Conservation (phyloP, 1,140 invertebrate species). For the Mizuhopecten yessoensis region DNA sequence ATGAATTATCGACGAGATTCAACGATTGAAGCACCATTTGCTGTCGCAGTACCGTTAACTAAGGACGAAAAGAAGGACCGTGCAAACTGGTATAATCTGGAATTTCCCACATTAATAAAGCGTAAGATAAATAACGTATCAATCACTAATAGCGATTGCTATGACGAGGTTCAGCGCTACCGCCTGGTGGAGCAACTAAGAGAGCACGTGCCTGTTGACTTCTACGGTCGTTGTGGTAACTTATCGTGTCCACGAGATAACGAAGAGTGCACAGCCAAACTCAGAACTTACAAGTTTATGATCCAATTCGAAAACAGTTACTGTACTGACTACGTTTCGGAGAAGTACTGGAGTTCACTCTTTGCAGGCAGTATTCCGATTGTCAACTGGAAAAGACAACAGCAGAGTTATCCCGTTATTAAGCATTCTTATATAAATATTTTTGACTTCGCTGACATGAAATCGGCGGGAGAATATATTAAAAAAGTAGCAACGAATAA, state of each 20-base stretch:
- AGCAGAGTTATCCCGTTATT: neutral
- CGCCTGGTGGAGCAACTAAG: neutral
- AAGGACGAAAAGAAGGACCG: neutral
- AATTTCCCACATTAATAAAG: neutral
- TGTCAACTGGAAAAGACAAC: conserved; percentile 46
- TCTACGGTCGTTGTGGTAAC: conserved; percentile 48
- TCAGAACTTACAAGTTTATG: conserved; percentile 43
- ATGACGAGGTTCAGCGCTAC: conserved; percentile 41
- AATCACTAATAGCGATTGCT: conserved; percentile 47
- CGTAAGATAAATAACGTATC: neutral
- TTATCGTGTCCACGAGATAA: neutral
- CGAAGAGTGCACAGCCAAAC: neutral
- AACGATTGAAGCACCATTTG: conserved; percentile 10
- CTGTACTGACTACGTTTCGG: conserved; percentile 45
- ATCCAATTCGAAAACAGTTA: conserved; percentile 50
- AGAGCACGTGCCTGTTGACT: conserved; percentile 40
- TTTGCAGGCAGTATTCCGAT: neutral
- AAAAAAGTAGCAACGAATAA: neutral
- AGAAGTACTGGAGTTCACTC: conserved; percentile 41
- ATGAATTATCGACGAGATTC: conserved; percentile 37
- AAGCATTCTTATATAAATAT: conserved; percentile 40
- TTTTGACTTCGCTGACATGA: conserved; percentile 42
- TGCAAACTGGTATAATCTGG: neutral
- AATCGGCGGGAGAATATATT: neutral
- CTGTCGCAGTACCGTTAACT: neutral